Conservation (phyloP, 2,797 vertebrate species). For the Poeciliopsis turneri region DNA sequence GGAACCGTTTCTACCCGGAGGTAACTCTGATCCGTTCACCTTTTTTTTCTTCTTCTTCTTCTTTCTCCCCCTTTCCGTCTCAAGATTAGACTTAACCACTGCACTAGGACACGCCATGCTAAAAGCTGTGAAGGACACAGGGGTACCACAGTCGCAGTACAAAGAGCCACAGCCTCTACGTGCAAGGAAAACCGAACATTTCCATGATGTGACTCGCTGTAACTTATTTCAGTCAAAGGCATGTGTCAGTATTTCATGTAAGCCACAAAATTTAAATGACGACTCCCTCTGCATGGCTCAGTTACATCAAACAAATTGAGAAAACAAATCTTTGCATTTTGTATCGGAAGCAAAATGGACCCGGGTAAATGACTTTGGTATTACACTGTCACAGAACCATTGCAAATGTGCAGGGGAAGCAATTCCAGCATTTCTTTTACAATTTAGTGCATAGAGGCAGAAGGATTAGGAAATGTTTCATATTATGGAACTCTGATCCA, state of each 20-base stretch:
- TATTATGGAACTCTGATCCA: slow-evolving; percentile 59
- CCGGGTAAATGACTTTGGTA: slow-evolving; percentile 62
- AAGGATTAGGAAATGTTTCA: slow-evolving; percentile 64
- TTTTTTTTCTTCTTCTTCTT: not conserved
- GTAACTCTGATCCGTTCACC: slow-evolving; percentile 59
- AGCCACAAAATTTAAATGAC: slow-evolving; percentile 35
- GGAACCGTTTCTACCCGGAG: slow-evolving; percentile 59
- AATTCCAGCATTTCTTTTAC: slow-evolving; percentile 68
- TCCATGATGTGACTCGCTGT: slow-evolving; percentile 41
- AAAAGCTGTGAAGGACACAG: not conserved
- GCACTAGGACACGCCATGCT: slow-evolving; percentile 3
- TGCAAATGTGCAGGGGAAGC: slow-evolving; percentile 67
- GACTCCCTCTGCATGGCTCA: slow-evolving; percentile 32
- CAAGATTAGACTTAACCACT: slow-evolving; percentile 37
- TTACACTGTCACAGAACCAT: slow-evolving; percentile 62
- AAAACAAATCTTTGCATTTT: slow-evolving; percentile 51
- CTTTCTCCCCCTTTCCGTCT: not conserved
- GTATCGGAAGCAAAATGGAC: slow-evolving; percentile 48
- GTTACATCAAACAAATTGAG: slow-evolving; percentile 54
- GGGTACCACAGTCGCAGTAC: slow-evolving; percentile 5
- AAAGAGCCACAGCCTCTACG: slow-evolving; percentile 15
- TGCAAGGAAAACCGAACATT: slow-evolving; percentile 15
- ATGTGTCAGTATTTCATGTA: slow-evolving; percentile 44
- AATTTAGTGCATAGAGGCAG: slow-evolving; percentile 47
- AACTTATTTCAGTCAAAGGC: slow-evolving; percentile 48